Evolutionary conservation across 2,797 vertebrate species (phyloP).

Genomic region (Xenopus petersii): DNA sequence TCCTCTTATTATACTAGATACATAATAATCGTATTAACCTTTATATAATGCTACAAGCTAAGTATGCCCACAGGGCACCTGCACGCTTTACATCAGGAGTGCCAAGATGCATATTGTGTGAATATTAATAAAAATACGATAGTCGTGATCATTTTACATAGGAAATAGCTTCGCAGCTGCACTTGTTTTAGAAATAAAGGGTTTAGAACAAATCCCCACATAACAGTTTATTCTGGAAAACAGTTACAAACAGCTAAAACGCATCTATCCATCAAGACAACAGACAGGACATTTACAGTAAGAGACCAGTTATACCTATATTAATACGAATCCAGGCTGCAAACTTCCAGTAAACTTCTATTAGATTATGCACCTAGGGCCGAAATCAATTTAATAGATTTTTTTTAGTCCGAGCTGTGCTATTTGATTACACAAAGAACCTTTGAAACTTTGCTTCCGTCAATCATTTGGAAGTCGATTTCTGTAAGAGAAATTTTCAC

Average conservation of each 20-base stretch:
- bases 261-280: conserved; percentile 43
- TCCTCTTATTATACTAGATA: conserved; percentile 32
- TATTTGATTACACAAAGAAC: conserved; percentile 49
- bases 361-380: conserved; percentile 49
- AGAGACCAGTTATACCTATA: conserved; percentile 42
- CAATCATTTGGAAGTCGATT: conserved; percentile 38
- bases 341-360: conserved; percentile 48
- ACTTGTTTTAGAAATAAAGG: conserved; percentile 25
- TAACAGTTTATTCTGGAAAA: conserved; percentile 35
- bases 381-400: conserved; percentile 47
- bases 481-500: conserved; percentile 36
- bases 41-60: conserved; percentile 22
- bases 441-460: conserved; percentile 47
- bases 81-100: neutral
- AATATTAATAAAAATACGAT: conserved; percentile 30
- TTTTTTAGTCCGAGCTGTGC: conserved; percentile 39
- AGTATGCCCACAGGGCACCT: conserved; percentile 21
- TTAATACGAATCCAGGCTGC: conserved; percentile 43
- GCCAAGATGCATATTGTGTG: conserved; percentile 21
- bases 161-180: conserved; percentile 1
- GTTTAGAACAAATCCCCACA: conserved; percentile 32
- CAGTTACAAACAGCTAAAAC: conserved; percentile 40
- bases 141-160: conserved; percentile 9
- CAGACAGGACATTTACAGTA: conserved; percentile 43
- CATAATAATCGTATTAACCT: conserved; percentile 38